A percentile compares a stretch with the other conserved stretches of the same genome.
phyloP scores from a whole-genome alignment of 2,113 vertebrate genomes.

The Pterophyllum scalare region DNA sequence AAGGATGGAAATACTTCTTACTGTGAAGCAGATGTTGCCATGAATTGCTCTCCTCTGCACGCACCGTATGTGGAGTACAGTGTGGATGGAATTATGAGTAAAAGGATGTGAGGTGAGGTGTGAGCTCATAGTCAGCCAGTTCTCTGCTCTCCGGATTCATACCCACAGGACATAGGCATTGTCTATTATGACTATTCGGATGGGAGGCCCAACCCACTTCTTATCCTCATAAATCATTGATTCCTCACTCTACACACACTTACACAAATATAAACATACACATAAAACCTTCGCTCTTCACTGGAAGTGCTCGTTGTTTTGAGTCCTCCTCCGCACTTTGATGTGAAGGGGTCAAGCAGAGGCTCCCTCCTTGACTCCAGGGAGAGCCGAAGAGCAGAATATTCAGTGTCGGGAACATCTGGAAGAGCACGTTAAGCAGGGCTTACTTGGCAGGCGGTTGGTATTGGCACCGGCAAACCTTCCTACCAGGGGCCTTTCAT shows the following conservation, averaged over 20 bases:
- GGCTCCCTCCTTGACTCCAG: slow-evolving; percentile 44
- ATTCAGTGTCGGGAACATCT: slow-evolving; percentile 66
- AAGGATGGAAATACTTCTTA: not conserved
- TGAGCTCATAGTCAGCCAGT: not conserved
- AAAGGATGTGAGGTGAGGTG: not conserved
- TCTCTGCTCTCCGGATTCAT: not conserved
- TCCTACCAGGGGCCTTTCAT: slow-evolving; percentile 75
- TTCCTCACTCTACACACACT: not conserved
- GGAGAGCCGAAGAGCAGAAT: slow-evolving; percentile 28
- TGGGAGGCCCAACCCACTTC: slow-evolving; percentile 35
- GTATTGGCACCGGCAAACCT: slow-evolving; percentile 61
- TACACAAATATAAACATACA: slow-evolving; percentile 17
- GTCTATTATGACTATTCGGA: slow-evolving; percentile 20
- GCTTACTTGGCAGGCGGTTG: slow-evolving; percentile 64
- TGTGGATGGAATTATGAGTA: slow-evolving; percentile 8
- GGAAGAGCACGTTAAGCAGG: slow-evolving; percentile 51
- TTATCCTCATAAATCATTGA: slow-evolving; percentile 29
- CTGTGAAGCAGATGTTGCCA: not conserved
- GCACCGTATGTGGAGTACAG: not conserved
- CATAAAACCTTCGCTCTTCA: not conserved
- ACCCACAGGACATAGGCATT: slow-evolving; percentile 5
- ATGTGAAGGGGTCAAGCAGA: slow-evolving; percentile 60
- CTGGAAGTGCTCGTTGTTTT: slow-evolving; percentile 64
- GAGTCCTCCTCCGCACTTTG: slow-evolving; percentile 69
- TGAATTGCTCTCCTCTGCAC: not conserved